Evolutionary conservation across 2,113 vertebrate species (phyloP).

Genomic region (Irena cyanogastra): DNA sequence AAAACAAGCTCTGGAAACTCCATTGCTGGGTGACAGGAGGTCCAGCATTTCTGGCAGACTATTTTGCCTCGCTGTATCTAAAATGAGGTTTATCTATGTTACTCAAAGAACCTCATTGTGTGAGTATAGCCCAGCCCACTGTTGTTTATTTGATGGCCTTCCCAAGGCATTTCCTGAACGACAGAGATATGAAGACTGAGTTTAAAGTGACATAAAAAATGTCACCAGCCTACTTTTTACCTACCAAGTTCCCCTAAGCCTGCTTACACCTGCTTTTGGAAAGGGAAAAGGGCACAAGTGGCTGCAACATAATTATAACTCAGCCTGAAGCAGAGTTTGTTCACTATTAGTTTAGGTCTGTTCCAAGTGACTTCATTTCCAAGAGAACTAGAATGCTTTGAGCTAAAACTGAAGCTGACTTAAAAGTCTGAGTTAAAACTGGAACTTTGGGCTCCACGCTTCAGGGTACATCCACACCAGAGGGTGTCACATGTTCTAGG

Average conservation of each 20-base stretch:
- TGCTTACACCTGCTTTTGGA: background rate
- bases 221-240: background rate
- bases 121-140: background rate
- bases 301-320: background rate
- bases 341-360: background rate
- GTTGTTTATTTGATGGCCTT: background rate
- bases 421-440: background rate
- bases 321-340: background rate
- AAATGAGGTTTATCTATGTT: background rate
- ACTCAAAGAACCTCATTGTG: background rate
- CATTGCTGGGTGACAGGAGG: background rate
- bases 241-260: background rate
- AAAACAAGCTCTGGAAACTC: background rate
- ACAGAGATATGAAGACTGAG: background rate
- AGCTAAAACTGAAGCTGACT: background rate
- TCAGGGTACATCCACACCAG: background rate
- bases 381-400: background rate
- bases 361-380: background rate
- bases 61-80: background rate
- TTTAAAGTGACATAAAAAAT: background rate
- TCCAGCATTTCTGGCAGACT: background rate
- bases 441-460: accelerated
- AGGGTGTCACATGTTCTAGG: background rate
- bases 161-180: background rate
- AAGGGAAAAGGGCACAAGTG: background rate